Evolutionary conservation across 2,113 vertebrate species (phyloP).

Genomic region (Nothoprocta perdicaria): DNA sequence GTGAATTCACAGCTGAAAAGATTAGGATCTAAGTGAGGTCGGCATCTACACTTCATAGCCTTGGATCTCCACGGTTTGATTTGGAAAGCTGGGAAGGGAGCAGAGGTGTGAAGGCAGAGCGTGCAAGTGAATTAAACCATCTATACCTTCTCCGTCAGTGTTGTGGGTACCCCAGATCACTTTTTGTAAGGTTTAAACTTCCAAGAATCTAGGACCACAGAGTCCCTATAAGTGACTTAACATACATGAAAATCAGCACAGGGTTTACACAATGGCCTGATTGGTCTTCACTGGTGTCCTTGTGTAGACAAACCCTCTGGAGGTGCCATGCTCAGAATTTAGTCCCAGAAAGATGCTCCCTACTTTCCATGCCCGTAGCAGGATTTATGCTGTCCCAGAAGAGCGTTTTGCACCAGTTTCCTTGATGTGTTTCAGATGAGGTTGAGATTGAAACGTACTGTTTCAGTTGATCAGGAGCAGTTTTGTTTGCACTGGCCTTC

Average conservation of each 20-base stretch:
- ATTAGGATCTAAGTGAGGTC: background rate
- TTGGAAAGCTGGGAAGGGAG: background rate
- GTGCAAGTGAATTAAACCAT: background rate
- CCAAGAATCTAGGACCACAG: background rate
- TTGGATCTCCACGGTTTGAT: background rate
- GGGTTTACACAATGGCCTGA: background rate
- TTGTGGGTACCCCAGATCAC: background rate
- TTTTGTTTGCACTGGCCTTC: conserved; percentile 38
- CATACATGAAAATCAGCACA: background rate
- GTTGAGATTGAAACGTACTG: conserved; percentile 2
- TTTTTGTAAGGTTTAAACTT: background rate
- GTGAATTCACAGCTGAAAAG: background rate
- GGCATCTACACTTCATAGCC: background rate
- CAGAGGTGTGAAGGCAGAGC: background rate
- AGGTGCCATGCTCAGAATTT: background rate
- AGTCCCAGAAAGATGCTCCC: background rate
- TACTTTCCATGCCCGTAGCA: background rate
- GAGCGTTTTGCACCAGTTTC: background rate
- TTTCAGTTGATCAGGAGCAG: conserved; percentile 19
- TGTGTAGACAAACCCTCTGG: background rate
- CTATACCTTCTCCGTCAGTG: background rate
- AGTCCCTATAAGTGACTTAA: background rate
- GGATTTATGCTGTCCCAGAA: background rate
- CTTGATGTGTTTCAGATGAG: conserved; percentile 1
- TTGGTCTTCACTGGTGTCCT: background rate